Evolutionary conservation across 2,797 vertebrate species (phyloP).

Genomic region (Protonibea diacanthus): DNA sequence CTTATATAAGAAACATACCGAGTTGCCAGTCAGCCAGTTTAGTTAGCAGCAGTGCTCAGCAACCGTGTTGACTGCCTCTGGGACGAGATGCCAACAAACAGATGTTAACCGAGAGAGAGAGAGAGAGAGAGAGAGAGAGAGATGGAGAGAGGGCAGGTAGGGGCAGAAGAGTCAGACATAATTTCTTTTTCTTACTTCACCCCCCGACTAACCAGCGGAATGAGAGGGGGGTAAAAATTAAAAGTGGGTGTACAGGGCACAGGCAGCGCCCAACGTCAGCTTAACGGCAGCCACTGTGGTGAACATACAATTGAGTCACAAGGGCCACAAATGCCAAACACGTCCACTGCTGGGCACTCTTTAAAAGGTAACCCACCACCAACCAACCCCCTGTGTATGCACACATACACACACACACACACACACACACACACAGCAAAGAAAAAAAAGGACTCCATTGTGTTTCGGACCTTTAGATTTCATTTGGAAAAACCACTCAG

Average conservation of each 20-base stretch:
- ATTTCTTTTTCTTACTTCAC: constrained; percentile 74
- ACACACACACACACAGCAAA: constrained; percentile 9
- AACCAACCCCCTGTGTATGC: constrained; percentile 55
- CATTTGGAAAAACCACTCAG: constrained; percentile 82
- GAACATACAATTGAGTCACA: constrained; percentile 80
- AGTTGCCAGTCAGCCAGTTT: constrained; percentile 77
- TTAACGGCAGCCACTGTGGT: constrained; percentile 76
- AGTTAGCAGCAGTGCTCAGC: constrained; percentile 77
- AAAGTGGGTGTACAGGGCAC: constrained; percentile 37
- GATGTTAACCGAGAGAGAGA: constrained; percentile 76
- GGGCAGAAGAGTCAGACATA: constrained; percentile 60
- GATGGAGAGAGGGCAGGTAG: constrained; percentile 52
- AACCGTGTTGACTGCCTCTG: constrained; percentile 74
- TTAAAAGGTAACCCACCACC: constrained; percentile 77
- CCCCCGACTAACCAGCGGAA: constrained; percentile 43
- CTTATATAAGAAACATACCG: constrained; percentile 81
- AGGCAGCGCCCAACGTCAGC: constrained; percentile 51
- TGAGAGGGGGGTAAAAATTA: constrained; percentile 7
- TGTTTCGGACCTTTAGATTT: constrained; percentile 80
- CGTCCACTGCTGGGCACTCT: constrained; percentile 86
- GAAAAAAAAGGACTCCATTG: constrained; percentile 72
- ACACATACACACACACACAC: background rate
- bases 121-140: constrained; percentile 38
- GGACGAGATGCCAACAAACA: constrained; percentile 75
- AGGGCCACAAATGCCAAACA: constrained; percentile 85